A percentile compares a stretch with the other conserved stretches of the same genome.
phyloP scores from a whole-genome alignment of 2,113 vertebrate genomes.

The Orthochromis indermauri region DNA sequence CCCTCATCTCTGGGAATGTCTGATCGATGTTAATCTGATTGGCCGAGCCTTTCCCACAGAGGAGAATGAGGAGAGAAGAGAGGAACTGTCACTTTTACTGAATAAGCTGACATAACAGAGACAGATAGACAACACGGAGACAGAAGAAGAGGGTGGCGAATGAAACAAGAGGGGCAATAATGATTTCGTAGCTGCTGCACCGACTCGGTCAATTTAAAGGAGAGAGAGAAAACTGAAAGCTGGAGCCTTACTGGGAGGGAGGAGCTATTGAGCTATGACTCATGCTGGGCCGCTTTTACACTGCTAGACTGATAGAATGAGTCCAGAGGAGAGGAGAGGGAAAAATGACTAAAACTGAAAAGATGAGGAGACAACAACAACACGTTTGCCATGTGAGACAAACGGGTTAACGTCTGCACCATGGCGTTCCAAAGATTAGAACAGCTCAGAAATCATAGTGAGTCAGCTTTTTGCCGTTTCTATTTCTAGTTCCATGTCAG shows the following conservation, averaged over 20 bases:
- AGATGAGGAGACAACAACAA: not conserved
- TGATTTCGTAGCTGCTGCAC: not conserved
- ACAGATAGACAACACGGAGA: not conserved
- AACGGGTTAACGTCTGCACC: not conserved
- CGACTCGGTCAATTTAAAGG: not conserved
- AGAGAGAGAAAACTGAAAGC: not conserved
- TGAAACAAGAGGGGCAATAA: not conserved
- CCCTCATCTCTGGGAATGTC: constrained; percentile 3
- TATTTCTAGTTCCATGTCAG: not conserved
- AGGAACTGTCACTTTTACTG: constrained; percentile 13
- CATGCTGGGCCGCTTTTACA: not conserved
- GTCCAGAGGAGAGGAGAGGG: not conserved
- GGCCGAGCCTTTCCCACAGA: not conserved
- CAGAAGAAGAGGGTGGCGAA: not conserved
- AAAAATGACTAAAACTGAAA: not conserved
- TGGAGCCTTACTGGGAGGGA: not conserved
- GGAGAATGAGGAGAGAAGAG: not conserved
- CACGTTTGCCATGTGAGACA: not conserved
- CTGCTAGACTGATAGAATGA: not conserved
- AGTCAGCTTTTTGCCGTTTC: not conserved
- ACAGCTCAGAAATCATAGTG: not conserved
- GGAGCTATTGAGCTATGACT: not conserved
- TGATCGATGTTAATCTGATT: constrained; percentile 26
- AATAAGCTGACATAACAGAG: constrained; percentile 1
- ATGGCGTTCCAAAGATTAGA: not conserved